Percentiles rank a stretch among this genome's conserved stretches.
phyloP scores from a whole-genome alignment of 2,113 vertebrate species.

The Chloebia gouldiae region DNA sequence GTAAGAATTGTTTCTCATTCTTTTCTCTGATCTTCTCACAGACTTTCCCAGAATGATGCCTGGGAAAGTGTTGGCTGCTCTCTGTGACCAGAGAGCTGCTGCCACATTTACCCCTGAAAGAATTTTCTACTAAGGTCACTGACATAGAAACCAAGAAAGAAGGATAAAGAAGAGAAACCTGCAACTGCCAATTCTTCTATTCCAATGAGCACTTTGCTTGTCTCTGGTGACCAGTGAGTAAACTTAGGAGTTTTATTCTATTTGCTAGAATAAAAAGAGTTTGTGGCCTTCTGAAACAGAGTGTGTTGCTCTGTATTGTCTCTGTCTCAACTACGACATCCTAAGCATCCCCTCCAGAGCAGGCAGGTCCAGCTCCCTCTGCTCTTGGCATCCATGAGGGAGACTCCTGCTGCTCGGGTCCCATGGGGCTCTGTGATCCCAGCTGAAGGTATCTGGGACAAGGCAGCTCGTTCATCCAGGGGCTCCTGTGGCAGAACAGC shows the following conservation, averaged over 20 bases:
- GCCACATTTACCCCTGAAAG: neutral
- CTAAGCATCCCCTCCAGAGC: neutral
- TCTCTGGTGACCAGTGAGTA: neutral
- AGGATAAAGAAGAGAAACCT: neutral
- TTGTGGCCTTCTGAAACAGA: neutral
- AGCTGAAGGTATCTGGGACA: neutral
- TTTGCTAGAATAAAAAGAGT: neutral
- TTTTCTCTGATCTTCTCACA: too few relatives aligned
- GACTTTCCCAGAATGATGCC: too few relatives aligned
- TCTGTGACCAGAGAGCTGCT: too few relatives aligned
- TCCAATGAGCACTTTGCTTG: neutral
- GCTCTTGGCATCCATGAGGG: rapidly evolving
- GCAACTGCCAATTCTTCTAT: neutral
- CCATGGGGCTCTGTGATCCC: rapidly evolving
- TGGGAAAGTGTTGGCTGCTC: too few relatives aligned
- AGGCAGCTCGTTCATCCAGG: neutral
- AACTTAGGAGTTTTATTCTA: too few relatives aligned
- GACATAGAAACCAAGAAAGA: neutral
- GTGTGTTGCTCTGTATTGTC: neutral
- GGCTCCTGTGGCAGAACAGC: neutral
- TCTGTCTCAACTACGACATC: neutral
- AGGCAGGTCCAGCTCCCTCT: neutral
- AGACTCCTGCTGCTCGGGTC: neutral
- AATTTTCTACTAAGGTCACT: neutral
- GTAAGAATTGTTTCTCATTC: too few relatives aligned